These are phyloP conservation scores for Lycophotia porphyrea DNA, from an alignment of 2,888 invertebrate genomes.

Conservation along the genomic window DNA sequence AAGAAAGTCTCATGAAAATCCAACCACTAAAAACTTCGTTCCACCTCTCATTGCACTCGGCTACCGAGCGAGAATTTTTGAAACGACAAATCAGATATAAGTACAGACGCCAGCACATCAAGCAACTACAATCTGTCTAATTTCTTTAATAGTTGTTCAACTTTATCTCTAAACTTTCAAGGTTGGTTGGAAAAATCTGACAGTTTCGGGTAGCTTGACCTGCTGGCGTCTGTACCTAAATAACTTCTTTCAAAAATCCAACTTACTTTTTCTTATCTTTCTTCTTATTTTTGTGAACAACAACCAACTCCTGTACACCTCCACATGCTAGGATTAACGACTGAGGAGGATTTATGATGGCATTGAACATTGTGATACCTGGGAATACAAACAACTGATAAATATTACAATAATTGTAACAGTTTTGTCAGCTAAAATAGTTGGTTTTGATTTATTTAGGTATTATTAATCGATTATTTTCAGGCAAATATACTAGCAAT, in stretches of 20 bases:
- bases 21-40: no score
- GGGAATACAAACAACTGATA: conserved; percentile 52
- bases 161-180: no score
- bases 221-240: no score
- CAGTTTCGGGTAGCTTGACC: no score
- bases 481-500: neutral
- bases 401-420: neutral
- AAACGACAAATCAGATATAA: no score
- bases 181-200: no score
- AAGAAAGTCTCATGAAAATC: no score
- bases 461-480: neutral
- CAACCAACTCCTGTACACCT: conserved; percentile 93
- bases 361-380: conserved; percentile 96
- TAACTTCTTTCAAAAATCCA: neutral
- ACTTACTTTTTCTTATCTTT: conserved; percentile 1
- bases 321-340: conserved; percentile 98
- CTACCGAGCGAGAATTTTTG: no score
- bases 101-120: no score
- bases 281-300: conserved; percentile 91
- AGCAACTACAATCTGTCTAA: no score
- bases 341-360: conserved; percentile 99
- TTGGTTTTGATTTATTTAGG: neutral
- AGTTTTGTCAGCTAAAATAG: neutral
- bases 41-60: no score
- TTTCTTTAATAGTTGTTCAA: no score